A percentile compares a stretch with the other conserved stretches of the same genome.
phyloP scores from a whole-genome alignment of 2,797 vertebrate genomes.

The Notolabrus celidotus region DNA sequence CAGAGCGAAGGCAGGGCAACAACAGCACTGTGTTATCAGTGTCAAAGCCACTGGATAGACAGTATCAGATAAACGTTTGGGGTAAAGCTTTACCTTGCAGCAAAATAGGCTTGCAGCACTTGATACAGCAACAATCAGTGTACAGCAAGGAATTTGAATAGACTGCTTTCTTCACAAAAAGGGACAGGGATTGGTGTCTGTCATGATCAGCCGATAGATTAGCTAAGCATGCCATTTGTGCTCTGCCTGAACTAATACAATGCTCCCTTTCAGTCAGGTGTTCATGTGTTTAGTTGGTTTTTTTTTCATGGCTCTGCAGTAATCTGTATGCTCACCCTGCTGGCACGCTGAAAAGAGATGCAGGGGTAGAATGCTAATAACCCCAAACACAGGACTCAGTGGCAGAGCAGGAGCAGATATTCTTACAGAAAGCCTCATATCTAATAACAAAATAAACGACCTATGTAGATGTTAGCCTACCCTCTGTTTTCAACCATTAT shows the following conservation, averaged over 20 bases:
- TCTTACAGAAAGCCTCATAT: not conserved
- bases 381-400: constrained; percentile 4
- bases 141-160: constrained; percentile 28
- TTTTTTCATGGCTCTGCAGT: constrained; percentile 46
- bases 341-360: constrained; percentile 37
- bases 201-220: constrained; percentile 44
- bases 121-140: constrained; percentile 5
- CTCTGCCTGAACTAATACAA: constrained; percentile 52
- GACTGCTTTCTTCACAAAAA: constrained; percentile 2
- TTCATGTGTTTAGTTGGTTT: constrained; percentile 45
- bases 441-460: not conserved
- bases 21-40: constrained; percentile 46
- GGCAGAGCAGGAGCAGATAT: not conserved
- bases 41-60: constrained; percentile 50
- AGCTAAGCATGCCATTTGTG: constrained; percentile 46
- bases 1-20: constrained; percentile 42
- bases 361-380: constrained; percentile 52
- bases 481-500: not conserved
- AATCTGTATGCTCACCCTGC: constrained; percentile 48
- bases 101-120: constrained; percentile 9
- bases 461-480: not conserved
- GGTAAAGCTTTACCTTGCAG: constrained; percentile 30
- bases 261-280: constrained; percentile 40
- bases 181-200: constrained; percentile 13
- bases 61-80: constrained; percentile 48